These are phyloP conservation scores for Patella caerulea DNA, from an alignment of 2,888 invertebrate genomes.

Conservation along the genomic window DNA sequence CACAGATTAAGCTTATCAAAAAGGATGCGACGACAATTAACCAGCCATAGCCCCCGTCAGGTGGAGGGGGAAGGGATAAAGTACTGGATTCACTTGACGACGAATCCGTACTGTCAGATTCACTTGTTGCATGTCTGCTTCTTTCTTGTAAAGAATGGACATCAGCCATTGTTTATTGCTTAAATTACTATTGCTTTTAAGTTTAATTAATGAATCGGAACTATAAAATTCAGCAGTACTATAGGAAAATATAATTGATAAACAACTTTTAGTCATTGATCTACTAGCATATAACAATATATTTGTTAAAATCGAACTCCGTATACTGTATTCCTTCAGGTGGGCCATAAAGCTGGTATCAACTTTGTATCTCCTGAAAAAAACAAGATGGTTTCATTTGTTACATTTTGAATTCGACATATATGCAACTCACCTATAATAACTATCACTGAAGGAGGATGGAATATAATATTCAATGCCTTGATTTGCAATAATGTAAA, in stretches of 20 bases:
- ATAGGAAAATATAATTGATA: conserved; percentile 58
- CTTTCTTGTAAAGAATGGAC: too few relatives aligned
- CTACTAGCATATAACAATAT: conserved; percentile 50
- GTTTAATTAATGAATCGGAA: conserved; percentile 52
- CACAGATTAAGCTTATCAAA: conserved; percentile 90
- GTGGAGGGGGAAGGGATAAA: conserved; percentile 69
- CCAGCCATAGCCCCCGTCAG: conserved; percentile 95
- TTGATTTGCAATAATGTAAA: too few relatives aligned
- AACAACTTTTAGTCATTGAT: conserved; percentile 63
- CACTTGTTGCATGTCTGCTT: conserved; percentile 11
- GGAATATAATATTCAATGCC: too few relatives aligned
- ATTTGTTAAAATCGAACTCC: too few relatives aligned
- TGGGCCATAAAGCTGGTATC: background rate
- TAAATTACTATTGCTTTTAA: background rate
- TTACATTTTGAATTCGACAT: too few relatives aligned
- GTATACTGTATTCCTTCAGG: background rate
- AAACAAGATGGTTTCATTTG: background rate
- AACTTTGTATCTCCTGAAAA: conserved; percentile 9
- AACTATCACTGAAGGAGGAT: too few relatives aligned
- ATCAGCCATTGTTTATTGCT: background rate
- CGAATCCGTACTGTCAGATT: conserved; percentile 26
- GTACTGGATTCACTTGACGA: conserved; percentile 41
- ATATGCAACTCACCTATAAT: too few relatives aligned
- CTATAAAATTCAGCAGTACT: conserved; percentile 61
- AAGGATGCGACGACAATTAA: conserved; percentile 91